phyloP scores from a whole-genome alignment of 2,888 invertebrate genomes.

The Synanthedon andrenaeformis region DNA sequence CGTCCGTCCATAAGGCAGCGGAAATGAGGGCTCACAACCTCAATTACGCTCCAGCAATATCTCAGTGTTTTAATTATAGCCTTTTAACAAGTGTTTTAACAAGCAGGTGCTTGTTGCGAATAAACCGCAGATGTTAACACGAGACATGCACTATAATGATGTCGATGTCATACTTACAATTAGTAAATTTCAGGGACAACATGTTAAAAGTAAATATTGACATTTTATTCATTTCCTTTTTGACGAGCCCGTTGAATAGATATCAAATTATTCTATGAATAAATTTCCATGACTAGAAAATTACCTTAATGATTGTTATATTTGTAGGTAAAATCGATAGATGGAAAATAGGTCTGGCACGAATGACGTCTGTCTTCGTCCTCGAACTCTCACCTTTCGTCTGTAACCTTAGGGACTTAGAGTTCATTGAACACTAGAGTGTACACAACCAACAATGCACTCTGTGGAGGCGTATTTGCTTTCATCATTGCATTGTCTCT shows the following conservation, averaged over 20 bases:
- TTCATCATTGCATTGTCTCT: background rate
- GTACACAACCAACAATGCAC: background rate
- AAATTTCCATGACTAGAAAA: too few relatives aligned
- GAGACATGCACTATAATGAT: too few relatives aligned
- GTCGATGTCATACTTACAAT: too few relatives aligned
- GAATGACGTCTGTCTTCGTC: conserved; percentile 30
- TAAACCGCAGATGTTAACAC: background rate
- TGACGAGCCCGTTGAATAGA: too few relatives aligned
- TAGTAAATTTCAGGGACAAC: too few relatives aligned
- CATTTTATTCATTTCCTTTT: too few relatives aligned
- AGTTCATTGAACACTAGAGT: background rate
- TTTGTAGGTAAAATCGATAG: background rate
- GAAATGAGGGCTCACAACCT: background rate
- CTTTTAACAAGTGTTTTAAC: too few relatives aligned
- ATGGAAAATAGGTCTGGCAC: conserved; percentile 3
- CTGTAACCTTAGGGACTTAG: conserved; percentile 9
- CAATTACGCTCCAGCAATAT: background rate
- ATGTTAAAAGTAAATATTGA: too few relatives aligned
- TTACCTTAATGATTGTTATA: too few relatives aligned
- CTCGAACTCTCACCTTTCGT: conserved; percentile 25
- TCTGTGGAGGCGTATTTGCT: background rate
- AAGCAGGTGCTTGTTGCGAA: background rate
- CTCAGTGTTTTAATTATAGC: background rate
- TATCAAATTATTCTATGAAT: too few relatives aligned
- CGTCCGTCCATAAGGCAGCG: background rate